These are phyloP conservation scores for Himalopsyche phryganea DNA, from an alignment of 1,140 invertebrate species.

Conservation along the genomic window DNA sequence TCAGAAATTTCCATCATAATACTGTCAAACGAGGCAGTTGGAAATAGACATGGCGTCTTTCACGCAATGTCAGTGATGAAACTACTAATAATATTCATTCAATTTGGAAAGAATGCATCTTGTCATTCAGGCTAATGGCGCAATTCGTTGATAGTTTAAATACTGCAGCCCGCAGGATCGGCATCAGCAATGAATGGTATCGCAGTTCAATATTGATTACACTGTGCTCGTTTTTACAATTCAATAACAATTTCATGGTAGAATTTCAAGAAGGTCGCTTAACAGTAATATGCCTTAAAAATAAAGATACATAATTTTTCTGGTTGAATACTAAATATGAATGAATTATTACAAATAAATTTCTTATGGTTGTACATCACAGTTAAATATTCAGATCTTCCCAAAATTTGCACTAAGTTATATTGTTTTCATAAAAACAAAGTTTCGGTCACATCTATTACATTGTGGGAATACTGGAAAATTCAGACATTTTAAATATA, in stretches of 20 bases:
- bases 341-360: conserved; percentile 14
- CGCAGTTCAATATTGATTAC: too few species aligned
- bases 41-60: too few species aligned
- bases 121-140: too few species aligned
- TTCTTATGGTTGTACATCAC: conserved; percentile 34
- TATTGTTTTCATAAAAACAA: conserved; percentile 7
- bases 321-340: conserved; percentile 25
- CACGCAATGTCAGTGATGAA: too few species aligned
- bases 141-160: too few species aligned
- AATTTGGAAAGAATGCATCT: too few species aligned
- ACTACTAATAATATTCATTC: too few species aligned
- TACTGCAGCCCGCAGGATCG: too few species aligned
- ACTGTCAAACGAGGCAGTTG: too few species aligned
- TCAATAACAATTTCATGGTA: not conserved
- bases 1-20: too few species aligned
- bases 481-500: conserved; percentile 19
- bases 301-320: conserved; percentile 27
- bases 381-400: conserved; percentile 34
- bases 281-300: conserved; percentile 31
- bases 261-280: conserved; percentile 12
- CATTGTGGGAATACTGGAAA: not conserved
- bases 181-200: too few species aligned
- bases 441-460: not conserved
- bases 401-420: conserved; percentile 27
- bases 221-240: not conserved